Conservation (phyloP, 2,797 vertebrate genomes). For the Harpagifer antarcticus region DNA sequence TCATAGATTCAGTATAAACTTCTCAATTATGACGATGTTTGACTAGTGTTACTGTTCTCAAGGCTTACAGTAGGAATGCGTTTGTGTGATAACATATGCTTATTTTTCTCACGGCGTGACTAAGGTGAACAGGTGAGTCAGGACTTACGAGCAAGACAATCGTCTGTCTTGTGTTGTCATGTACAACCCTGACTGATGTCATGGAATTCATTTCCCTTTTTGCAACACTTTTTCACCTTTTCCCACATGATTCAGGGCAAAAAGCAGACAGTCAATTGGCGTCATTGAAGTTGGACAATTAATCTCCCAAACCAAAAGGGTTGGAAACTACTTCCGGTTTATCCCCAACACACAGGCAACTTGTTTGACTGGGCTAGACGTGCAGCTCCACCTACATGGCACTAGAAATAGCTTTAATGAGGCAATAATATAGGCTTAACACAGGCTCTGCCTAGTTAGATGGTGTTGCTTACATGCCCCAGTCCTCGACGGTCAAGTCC, state of each 20-base stretch:
- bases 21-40: neutral
- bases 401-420: conserved; percentile 75
- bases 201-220: conserved; percentile 8
- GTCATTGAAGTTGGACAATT: conserved; percentile 10
- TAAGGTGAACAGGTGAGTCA: conserved; percentile 61
- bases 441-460: conserved; percentile 52
- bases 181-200: conserved; percentile 39
- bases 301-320: conserved; percentile 9
- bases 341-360: conserved; percentile 28
- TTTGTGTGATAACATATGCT: neutral
- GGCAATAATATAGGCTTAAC: conserved; percentile 56
- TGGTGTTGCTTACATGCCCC: conserved; percentile 58
- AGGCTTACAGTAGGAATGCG: neutral
- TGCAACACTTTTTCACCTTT: conserved; percentile 19
- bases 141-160: neutral
- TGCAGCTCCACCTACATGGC: conserved; percentile 55
- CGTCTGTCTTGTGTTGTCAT: conserved; percentile 15
- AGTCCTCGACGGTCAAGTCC: conserved; percentile 43
- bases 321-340: conserved; percentile 39
- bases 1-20: neutral
- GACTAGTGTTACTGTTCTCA: neutral
- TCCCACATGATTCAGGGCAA: neutral
- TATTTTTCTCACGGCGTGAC: conserved; percentile 52
- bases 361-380: conserved; percentile 50
- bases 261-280: conserved; percentile 14